These are phyloP conservation scores for Habroteleia sp. DNA, from an alignment of 2,888 invertebrate genomes.

Conservation along the genomic window DNA sequence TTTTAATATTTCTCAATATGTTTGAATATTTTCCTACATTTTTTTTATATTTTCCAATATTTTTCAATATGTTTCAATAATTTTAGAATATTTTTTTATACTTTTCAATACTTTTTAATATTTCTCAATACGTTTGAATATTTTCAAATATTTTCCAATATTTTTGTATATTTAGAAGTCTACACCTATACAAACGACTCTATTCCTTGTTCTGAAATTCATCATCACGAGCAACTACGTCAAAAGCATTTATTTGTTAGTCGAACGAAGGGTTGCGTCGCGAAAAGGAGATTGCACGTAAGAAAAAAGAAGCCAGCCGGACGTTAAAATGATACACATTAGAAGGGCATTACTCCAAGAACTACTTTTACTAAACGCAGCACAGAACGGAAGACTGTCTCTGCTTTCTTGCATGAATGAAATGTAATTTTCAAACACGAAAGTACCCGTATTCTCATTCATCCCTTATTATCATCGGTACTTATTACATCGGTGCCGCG, in stretches of 20 bases:
- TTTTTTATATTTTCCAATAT: too few species aligned
- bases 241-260: slow-evolving; percentile 7
- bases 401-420: slow-evolving; percentile 78
- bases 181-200: too few species aligned
- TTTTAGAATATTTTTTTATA: too few species aligned
- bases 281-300: slow-evolving; percentile 23
- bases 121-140: too few species aligned
- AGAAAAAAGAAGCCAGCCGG: slow-evolving; percentile 48
- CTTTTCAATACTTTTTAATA: too few species aligned
- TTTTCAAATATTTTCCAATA: too few species aligned
- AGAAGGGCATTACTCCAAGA: slow-evolving; percentile 40
- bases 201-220: too few species aligned
- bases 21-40: too few species aligned
- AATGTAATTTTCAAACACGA: slow-evolving; percentile 74
- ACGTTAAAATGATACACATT: slow-evolving; percentile 61
- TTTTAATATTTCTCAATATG: too few species aligned
- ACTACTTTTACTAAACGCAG: slow-evolving; percentile 49
- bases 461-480: slow-evolving; percentile 69
- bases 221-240: too few species aligned
- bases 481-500: slow-evolving; percentile 66
- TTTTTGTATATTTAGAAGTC: too few species aligned
- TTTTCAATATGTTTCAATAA: too few species aligned
- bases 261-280: slow-evolving; percentile 40
- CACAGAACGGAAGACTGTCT: slow-evolving; percentile 64
- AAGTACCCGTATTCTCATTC: slow-evolving; percentile 76